Percentiles rank a stretch among this genome's conserved stretches.
These are phyloP conservation scores for Melieria picta DNA, from an alignment of 2,888 invertebrate species.

Conservation along the genomic window DNA sequence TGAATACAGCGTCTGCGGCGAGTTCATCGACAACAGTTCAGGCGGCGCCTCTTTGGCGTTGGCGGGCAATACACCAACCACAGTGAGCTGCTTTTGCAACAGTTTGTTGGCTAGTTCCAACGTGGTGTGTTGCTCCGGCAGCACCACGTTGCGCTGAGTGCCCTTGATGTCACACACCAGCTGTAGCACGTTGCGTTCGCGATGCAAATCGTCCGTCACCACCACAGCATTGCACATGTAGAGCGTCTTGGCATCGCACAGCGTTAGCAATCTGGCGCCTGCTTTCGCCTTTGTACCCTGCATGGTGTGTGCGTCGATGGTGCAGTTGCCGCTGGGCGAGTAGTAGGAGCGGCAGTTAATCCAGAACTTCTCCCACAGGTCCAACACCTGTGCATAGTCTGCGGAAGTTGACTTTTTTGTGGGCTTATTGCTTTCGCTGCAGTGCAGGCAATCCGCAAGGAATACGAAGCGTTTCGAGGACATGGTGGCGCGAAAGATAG, in stretches of 20 bases:
- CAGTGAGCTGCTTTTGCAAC: constrained; percentile 45
- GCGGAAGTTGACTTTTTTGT: constrained; percentile 1
- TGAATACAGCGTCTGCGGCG: constrained; percentile 28
- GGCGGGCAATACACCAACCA: constrained; percentile 44
- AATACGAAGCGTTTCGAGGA: constrained; percentile 51
- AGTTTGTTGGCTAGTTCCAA: constrained; percentile 44
- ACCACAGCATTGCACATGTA: constrained; percentile 52
- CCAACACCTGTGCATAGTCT: constrained; percentile 39
- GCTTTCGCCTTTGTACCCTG: constrained; percentile 24
- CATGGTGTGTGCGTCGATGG: constrained; percentile 40
- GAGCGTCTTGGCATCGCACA: constrained; percentile 57
- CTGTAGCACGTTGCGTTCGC: constrained; percentile 45
- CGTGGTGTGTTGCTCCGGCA: constrained; percentile 43
- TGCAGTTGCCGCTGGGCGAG: constrained; percentile 53
- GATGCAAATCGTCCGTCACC: constrained; percentile 14
- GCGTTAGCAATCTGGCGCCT: constrained; percentile 42
- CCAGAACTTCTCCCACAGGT: constrained; percentile 54
- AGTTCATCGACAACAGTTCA: constrained; percentile 13
- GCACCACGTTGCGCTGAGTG: constrained; percentile 50
- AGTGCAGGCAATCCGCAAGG: constrained; percentile 44
- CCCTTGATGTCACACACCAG: constrained; percentile 57
- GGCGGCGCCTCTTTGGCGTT: constrained; percentile 47
- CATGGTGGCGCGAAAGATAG: constrained; percentile 57
- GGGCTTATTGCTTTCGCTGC: constrained; percentile 22
- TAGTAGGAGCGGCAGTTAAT: constrained; percentile 59